Conservation (phyloP, 2,888 invertebrate genomes). For the Phragmatobia fuliginosa region DNA sequence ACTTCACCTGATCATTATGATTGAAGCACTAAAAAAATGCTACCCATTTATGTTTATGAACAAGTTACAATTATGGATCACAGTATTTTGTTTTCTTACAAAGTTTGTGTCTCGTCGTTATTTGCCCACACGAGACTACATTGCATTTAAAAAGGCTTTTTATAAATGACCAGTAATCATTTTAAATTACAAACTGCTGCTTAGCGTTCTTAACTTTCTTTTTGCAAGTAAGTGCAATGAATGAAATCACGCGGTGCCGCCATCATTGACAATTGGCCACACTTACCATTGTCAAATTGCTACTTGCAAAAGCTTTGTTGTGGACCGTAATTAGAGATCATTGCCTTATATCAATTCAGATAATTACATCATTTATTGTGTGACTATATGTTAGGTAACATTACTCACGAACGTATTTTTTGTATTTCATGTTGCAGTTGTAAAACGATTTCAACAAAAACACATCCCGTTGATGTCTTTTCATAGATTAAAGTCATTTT, state of each 20-base stretch:
- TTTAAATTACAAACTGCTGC: conserved; percentile 62
- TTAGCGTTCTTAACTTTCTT: conserved; percentile 54
- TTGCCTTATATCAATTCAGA: conserved; percentile 51
- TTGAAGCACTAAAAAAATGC: not conserved
- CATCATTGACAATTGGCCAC: conserved; percentile 59
- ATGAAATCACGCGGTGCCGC: conserved; percentile 62
- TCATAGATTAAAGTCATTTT: not conserved
- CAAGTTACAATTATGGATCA: not conserved
- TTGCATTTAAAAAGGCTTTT: conserved; percentile 58
- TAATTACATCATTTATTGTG: conserved; percentile 48
- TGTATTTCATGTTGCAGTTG: conserved; percentile 1
- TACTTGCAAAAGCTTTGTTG: conserved; percentile 59
- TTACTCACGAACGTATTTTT: not conserved
- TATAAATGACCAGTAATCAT: conserved; percentile 66
- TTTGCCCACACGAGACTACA: conserved; percentile 37
- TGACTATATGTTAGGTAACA: conserved; percentile 25
- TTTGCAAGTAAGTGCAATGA: conserved; percentile 56
- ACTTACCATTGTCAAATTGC: conserved; percentile 67
- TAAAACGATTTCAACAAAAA: conserved; percentile 2
- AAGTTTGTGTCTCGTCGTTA: conserved; percentile 16
- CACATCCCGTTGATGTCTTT: conserved; percentile 49
- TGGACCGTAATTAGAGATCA: conserved; percentile 56
- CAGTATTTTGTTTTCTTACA: conserved; percentile 9
- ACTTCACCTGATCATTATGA: not conserved
- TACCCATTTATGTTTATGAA: not conserved